phyloP scores from a whole-genome alignment of 2,113 vertebrate species.

The Fukomys damarensis region DNA sequence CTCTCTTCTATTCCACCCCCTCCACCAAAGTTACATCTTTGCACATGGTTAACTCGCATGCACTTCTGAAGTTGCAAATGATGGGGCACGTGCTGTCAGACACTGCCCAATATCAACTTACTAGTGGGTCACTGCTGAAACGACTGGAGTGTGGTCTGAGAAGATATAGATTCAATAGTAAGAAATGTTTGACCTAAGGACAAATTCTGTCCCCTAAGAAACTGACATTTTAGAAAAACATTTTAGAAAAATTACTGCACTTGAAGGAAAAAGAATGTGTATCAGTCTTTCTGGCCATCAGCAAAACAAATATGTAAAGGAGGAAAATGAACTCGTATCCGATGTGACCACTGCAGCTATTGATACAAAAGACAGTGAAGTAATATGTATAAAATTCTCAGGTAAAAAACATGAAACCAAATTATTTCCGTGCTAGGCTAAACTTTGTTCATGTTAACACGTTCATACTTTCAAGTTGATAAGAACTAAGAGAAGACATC shows the following conservation, averaged over 20 bases:
- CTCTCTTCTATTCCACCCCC: background rate
- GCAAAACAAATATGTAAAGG: background rate
- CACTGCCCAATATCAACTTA: background rate
- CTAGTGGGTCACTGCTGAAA: background rate
- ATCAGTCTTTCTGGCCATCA: background rate
- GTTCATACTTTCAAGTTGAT: background rate
- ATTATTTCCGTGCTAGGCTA: background rate
- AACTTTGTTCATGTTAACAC: background rate
- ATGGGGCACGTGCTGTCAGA: background rate
- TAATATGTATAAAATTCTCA: background rate
- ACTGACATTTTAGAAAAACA: background rate
- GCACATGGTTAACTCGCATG: no score
- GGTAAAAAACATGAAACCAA: background rate
- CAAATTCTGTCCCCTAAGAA: background rate
- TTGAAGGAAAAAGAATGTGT: background rate
- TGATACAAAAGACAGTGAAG: background rate
- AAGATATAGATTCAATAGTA: background rate
- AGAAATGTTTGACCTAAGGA: background rate
- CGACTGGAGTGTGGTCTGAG: background rate
- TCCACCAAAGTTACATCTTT: background rate
- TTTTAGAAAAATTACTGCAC: background rate
- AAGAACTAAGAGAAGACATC: background rate
- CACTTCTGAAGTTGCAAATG: background rate
- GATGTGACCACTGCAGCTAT: background rate
- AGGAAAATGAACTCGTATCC: background rate